Evolutionary conservation across 2,797 vertebrate genomes (phyloP), one percentile per base, ranked within the genome.

Genomic region (Leptoclinus maculatus): DNA sequence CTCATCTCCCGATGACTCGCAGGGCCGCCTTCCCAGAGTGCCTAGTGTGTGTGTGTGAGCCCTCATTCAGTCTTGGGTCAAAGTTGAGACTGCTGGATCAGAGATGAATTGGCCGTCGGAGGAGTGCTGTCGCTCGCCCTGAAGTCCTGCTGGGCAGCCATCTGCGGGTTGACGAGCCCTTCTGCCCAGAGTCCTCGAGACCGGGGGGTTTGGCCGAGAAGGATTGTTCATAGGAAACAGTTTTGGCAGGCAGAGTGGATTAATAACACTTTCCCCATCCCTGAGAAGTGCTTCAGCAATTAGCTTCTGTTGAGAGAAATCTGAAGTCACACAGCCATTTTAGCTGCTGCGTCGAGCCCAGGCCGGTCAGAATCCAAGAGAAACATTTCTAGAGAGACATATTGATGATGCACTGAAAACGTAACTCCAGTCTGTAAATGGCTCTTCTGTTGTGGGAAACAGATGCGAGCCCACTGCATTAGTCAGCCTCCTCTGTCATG

Each of bases 131-230:
- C 69, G 77, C 70, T 58, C 29, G 9, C 71, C 83, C 71, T 71
- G 74, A 84, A 83, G 80, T 70, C 92, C 87, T 86, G 89, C 93
- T 91, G 91, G 67, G 90, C 57, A 7, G 59, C 93, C 93, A 94
- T 94, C 93, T 93, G 93, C 85, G 78, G 62, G 78, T 67, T 76
- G 76, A 81, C 21, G 0, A 72, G 57, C 32, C 74, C 53, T 82
- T 43, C 76, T 74, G 76, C 76, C 53, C 82, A 19, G 72, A 79
- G 72, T 62, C 49, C 64, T 47, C 0, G 1, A 78, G 41, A 65
- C 64, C 10, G 32, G 14, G 51, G 56, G 71, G 57, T 69, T 49
- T 78, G 57, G 79, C 66, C 63, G 41, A 27, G 29, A 25, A 9
- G 29, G 58, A 62, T 29, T 73, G 70, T 66, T 72, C 59, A 56